Percentiles rank a stretch among this genome's conserved stretches.
Conservation (phyloP, 2,113 vertebrate genomes). For the Columbina picui region DNA sequence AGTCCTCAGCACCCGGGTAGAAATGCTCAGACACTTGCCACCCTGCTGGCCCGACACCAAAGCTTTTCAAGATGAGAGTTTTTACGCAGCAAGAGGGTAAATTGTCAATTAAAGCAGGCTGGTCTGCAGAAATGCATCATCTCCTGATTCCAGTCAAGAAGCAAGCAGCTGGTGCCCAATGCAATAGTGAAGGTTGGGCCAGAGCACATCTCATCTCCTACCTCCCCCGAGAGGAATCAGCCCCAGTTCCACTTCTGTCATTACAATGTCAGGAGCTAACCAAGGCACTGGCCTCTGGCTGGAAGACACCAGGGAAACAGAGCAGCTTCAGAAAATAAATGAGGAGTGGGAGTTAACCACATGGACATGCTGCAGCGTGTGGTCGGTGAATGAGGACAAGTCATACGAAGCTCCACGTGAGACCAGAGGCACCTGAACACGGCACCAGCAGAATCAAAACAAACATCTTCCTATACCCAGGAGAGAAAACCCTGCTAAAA, state of each 20-base stretch:
- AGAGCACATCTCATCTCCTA: not conserved
- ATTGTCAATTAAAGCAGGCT: not conserved
- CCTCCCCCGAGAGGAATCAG: not conserved
- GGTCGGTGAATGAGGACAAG: not conserved
- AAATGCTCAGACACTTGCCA: not conserved
- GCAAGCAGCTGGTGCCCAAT: not conserved
- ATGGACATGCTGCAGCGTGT: not conserved
- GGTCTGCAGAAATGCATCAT: not conserved
- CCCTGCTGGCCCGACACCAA: fast-evolving
- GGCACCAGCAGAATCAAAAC: not conserved
- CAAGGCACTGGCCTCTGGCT: not conserved
- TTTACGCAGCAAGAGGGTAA: not conserved
- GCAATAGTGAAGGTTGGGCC: fast-evolving
- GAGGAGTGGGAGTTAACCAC: not conserved
- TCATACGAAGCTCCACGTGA: not conserved
- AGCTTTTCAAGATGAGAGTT: fast-evolving
- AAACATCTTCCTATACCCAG: not conserved
- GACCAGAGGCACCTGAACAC: not conserved
- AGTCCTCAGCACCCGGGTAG: not conserved
- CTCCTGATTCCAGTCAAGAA: not conserved
- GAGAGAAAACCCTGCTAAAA: not conserved
- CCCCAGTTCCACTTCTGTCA: not conserved
- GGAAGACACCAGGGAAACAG: not conserved
- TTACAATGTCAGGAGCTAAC: not conserved
- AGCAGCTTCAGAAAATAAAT: not conserved